Conservation (phyloP, 1,140 invertebrate genomes). For the Macrosteles quadrilineatus region DNA sequence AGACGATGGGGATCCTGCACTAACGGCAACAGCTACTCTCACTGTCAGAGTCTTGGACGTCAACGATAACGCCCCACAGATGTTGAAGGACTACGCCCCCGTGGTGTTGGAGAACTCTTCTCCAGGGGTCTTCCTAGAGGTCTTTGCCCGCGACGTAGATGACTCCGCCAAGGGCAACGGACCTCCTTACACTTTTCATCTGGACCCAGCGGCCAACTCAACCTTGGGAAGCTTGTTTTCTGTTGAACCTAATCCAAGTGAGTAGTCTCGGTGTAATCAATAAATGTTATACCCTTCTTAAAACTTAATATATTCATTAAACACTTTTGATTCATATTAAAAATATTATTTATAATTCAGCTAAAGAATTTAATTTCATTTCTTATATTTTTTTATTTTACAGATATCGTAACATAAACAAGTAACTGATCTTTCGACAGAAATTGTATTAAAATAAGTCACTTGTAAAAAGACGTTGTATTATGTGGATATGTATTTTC, state of each 20-base stretch:
- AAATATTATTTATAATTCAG: too few species aligned
- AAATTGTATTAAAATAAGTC: too few species aligned
- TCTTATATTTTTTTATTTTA: too few species aligned
- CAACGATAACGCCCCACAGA: constrained; percentile 88
- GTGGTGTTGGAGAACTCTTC: background rate
- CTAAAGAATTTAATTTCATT: too few species aligned
- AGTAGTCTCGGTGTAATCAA: too few species aligned
- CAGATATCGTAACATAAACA: too few species aligned
- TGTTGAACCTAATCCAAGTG: constrained; percentile 90
- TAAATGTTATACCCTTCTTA: too few species aligned
- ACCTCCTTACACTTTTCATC: constrained; percentile 88
- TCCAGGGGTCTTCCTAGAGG: constrained; percentile 57
- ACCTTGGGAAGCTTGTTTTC: constrained; percentile 88
- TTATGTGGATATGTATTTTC: too few species aligned
- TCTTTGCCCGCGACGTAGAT: constrained; percentile 83
- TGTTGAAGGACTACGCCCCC: constrained; percentile 57
- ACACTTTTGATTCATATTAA: too few species aligned
- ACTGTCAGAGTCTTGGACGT: constrained; percentile 94
- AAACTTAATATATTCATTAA: too few species aligned
- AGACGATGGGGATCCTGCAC: constrained; percentile 89
- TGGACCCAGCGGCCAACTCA: constrained; percentile 88
- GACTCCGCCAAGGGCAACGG: constrained; percentile 92
- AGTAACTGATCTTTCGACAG: too few species aligned
- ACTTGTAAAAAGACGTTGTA: too few species aligned
- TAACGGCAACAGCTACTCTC: constrained; percentile 92